Evolutionary conservation across 1,140 invertebrate genomes (phyloP), one percentile per base, ranked within the genome.

Genomic region (Rhizoglyphus robini): DNA sequence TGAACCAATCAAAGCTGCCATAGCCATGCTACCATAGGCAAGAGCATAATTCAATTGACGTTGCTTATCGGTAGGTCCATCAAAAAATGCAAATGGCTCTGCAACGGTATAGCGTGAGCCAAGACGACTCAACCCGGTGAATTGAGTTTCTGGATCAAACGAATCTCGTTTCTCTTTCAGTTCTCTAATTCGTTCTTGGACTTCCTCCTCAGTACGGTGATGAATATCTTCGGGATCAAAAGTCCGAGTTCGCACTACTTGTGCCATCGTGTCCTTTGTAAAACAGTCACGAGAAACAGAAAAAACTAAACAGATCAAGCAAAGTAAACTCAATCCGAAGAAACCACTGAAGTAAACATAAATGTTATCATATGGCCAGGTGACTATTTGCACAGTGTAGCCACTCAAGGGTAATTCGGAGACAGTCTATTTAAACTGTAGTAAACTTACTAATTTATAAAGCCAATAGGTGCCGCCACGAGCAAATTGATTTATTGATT

Each of bases 141-240:
- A 60, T n/a, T 57, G 2, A 54, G 48, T 70, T 82, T 82, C 62
- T 77, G 77, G 67, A 77, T 76, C 69, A 79, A 76, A 68, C 75
- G 75, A 70, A 75, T 73, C 67, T 72, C 75, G 72, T 76, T 73
- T 65, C 75, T 79, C 71, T 27, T 18, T 5, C 31, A 64, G 29
- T 38, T 64, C 41, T 51, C 51, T n/a, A 30, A 48, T 31, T 3
- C 63, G 38, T 1, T 3, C 3, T 25, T 38, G 23, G 15, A 47
- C 2, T 31, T 49, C 41, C 13, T 48, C 46, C 18, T 31, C 31
- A 32, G 41, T 13, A n/a, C n/a, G 63, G 11, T 11, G 8, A 15
- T 49, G 8, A 49, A 48, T 38, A 49, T 48, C 46, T 20, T 32
- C 5, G 11, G 63, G 59, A n/a, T 36, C 2, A 38, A 61, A 61